Percentiles rank a stretch among this genome's conserved stretches.
phyloP scores from a whole-genome alignment of 2,888 invertebrate species.

The Cerastoderma edule region DNA sequence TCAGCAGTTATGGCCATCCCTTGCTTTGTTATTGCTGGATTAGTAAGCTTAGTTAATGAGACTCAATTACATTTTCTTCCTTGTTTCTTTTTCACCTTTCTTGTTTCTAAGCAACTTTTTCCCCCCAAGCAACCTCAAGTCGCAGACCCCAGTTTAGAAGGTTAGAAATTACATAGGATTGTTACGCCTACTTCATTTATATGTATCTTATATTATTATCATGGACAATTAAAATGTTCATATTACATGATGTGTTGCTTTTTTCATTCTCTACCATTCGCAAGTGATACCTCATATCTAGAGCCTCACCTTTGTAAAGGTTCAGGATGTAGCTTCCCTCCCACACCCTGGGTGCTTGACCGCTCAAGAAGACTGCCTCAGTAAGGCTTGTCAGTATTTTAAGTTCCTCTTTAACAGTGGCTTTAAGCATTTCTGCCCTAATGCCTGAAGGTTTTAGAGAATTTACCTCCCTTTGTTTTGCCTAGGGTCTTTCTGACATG shows the following conservation, averaged over 20 bases:
- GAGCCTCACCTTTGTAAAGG: conserved; percentile 35
- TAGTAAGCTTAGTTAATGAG: too few species aligned
- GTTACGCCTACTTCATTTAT: conserved; percentile 50
- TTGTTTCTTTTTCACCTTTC: neutral
- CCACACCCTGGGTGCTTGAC: conserved; percentile 29
- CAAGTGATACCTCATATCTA: too few species aligned
- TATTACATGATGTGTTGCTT: conserved; percentile 24
- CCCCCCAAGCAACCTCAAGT: conserved; percentile 14
- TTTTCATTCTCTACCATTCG: too few species aligned
- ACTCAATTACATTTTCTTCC: too few species aligned
- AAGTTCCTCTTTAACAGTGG: conserved; percentile 24
- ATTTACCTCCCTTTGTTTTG: conserved; percentile 18
- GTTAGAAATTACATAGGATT: conserved; percentile 43
- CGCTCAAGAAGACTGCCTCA: conserved; percentile 18
- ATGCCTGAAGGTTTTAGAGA: conserved; percentile 26
- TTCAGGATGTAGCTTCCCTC: conserved; percentile 33
- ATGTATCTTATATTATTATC: conserved; percentile 49
- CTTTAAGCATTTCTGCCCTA: conserved; percentile 29
- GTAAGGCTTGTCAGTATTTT: conserved; percentile 19
- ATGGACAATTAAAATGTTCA: conserved; percentile 61
- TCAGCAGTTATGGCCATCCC: too few species aligned
- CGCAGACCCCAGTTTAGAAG: conserved; percentile 20
- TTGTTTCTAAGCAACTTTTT: conserved; percentile 12
- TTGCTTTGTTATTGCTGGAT: too few species aligned
- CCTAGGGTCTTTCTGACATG: conserved; percentile 1